These are phyloP conservation scores for Napeogenes sylphis DNA, from an alignment of 2,888 invertebrate species.

Conservation along the genomic window DNA sequence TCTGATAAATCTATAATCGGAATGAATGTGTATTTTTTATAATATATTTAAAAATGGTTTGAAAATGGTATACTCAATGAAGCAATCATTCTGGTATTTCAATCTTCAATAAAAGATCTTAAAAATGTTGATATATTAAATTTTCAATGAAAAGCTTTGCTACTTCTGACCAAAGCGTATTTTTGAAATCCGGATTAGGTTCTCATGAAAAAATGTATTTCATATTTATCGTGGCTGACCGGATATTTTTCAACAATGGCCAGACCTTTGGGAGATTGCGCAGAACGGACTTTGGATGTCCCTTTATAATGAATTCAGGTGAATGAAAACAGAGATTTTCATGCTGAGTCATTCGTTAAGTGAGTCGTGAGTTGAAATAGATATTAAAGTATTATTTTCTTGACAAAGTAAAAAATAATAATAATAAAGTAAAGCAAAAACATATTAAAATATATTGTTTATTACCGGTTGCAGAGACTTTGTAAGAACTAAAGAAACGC, in stretches of 20 bases:
- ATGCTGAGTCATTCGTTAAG: conserved; percentile 34
- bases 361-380: conserved; percentile 12
- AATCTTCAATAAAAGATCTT: background rate
- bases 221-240: conserved; percentile 68
- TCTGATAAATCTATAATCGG: too few species aligned
- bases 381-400: too few species aligned
- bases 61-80: too few species aligned
- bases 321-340: conserved; percentile 43
- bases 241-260: conserved; percentile 60
- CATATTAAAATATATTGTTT: too few species aligned
- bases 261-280: conserved; percentile 52
- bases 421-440: too few species aligned
- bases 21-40: too few species aligned
- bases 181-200: conserved; percentile 60
- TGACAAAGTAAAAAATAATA: too few species aligned
- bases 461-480: too few species aligned
- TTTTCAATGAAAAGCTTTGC: background rate
- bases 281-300: conserved; percentile 41
- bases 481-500: too few species aligned
- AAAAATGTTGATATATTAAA: too few species aligned
- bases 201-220: conserved; percentile 63
- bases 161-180: conserved; percentile 21
- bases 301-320: conserved; percentile 48
- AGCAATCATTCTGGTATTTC: background rate
- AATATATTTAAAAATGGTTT: too few species aligned